Percentiles rank a stretch among this genome's conserved stretches.
These are phyloP conservation scores for Pseudomyrmex cubaensis DNA, from an alignment of 1,140 invertebrate genomes.

Conservation along the genomic window DNA sequence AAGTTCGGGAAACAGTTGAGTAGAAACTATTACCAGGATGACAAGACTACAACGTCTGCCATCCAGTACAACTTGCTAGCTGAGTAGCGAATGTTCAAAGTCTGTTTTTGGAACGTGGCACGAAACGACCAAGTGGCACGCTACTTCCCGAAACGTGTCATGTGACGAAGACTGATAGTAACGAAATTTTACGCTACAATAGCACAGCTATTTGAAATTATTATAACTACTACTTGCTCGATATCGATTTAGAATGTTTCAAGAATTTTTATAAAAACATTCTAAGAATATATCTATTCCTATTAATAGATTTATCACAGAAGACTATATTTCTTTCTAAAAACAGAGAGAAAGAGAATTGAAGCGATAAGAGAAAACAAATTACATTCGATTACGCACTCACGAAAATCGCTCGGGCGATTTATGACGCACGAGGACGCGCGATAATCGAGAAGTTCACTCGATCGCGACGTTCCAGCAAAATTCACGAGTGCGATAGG, in stretches of 20 bases:
- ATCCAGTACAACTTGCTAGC: conserved; percentile 39
- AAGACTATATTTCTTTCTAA: no score
- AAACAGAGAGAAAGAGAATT: neutral
- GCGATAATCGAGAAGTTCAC: conserved; percentile 53
- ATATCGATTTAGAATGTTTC: no score
- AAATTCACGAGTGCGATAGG: conserved; percentile 38
- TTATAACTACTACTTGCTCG: no score
- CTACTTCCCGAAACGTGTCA: neutral
- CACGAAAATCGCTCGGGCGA: conserved; percentile 16
- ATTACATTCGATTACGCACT: conserved; percentile 1
- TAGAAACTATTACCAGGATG: conserved; percentile 15
- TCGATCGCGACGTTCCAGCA: conserved; percentile 11
- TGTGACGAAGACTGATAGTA: neutral
- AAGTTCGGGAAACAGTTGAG: conserved; percentile 31
- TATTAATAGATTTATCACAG: no score
- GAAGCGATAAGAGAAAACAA: neutral
- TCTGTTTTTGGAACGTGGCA: conserved; percentile 22
- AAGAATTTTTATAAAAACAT: no score
- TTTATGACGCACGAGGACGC: conserved; percentile 40
- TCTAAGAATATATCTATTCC: no score
- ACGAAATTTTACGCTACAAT: neutral
- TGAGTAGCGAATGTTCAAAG: conserved; percentile 34
- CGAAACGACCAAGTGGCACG: conserved; percentile 33
- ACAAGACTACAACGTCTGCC: conserved; percentile 35
- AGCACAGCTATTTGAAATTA: no score